A percentile compares a stretch with the other conserved stretches of the same genome.
Evolutionary conservation across 2,888 invertebrate species (phyloP).

Genomic region (Blastobasis lacticolella): DNA sequence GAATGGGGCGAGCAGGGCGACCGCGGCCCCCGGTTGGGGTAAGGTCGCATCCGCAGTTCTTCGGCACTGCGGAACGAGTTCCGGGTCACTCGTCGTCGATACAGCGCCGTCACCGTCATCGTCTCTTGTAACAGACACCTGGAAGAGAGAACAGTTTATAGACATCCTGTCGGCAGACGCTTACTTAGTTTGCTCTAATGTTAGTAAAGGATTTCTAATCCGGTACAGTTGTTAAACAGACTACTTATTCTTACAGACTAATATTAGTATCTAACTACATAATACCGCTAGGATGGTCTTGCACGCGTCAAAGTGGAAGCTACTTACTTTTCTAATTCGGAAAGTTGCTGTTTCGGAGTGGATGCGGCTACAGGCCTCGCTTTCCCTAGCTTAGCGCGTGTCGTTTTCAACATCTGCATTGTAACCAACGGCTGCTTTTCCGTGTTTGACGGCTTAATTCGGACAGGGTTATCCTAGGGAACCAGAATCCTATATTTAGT

Average conservation of each 20-base stretch:
- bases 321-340: conserved; percentile 56
- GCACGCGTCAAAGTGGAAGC: too few relatives aligned
- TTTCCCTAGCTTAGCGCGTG: conserved; percentile 64
- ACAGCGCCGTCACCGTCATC: conserved; percentile 40
- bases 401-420: conserved; percentile 51
- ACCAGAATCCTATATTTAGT: too few relatives aligned
- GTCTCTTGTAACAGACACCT: conserved; percentile 61
- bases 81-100: conserved; percentile 44
- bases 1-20: conserved; percentile 15
- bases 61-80: conserved; percentile 55
- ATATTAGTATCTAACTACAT: too few relatives aligned
- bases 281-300: too few relatives aligned
- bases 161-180: too few relatives aligned
- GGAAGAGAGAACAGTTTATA: conserved; percentile 10
- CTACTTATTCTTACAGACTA: too few relatives aligned
- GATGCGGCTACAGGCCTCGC: conserved; percentile 62
- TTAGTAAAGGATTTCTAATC: too few relatives aligned
- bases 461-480: conserved; percentile 51
- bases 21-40: conserved; percentile 28
- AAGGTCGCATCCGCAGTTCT: conserved; percentile 52
- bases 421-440: conserved; percentile 52
- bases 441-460: conserved; percentile 33
- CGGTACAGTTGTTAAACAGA: too few relatives aligned
- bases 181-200: too few relatives aligned
- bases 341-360: conserved; percentile 58